Evolutionary conservation across 1,140 invertebrate species (phyloP), one percentile per base, ranked within the genome.

Genomic region (Rhopalosiphum padi): DNA sequence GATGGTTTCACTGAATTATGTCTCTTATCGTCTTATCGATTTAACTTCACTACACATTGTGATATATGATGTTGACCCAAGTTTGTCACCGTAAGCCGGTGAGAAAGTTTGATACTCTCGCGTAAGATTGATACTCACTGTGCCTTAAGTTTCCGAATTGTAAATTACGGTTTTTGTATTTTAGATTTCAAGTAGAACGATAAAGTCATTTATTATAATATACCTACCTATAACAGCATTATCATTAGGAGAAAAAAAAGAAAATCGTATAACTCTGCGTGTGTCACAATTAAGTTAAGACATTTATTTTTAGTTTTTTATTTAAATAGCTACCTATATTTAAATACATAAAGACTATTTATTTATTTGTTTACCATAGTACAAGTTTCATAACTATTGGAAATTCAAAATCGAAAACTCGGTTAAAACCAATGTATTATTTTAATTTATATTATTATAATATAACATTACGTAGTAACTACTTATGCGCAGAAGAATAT

Each of bases 31-130:
- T 89, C 35, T 55, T 55, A 89, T 89, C 87, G 87, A 89, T 89
- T 89, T 53, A 53, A 89, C 87, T 89, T 89, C 87, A 89, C 48
- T 41, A 11, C 18, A 4, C 48, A 37, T 89, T 53, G 87, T 89
- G 87, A 89, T 89, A 55, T 53, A 89, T 25, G 87, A 89, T 53
- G 51, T 89, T 89, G 87, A 89, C 87, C 51, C 48, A 55, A 89
- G 51, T 55, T 89, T 89, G 87, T 53, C 87, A 35, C 30, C 86
- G 43, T 87, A 85, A 85, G 43, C 46, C 86, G 86, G 87, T 23
- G 51, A 55, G 51, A 35, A 89, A 89, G 48, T 89, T 89, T 89
- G 87, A 89, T 53, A 55, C 48, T 37, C 87, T 25, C 21, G 35
- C 41, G 23, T 11, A 89, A 89, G 87, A 89, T 89, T 89, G 87